A percentile compares a stretch with the other conserved stretches of the same genome.
phyloP scores from a whole-genome alignment of 2,888 invertebrate species.

The Dinocampus coccinellae region DNA sequence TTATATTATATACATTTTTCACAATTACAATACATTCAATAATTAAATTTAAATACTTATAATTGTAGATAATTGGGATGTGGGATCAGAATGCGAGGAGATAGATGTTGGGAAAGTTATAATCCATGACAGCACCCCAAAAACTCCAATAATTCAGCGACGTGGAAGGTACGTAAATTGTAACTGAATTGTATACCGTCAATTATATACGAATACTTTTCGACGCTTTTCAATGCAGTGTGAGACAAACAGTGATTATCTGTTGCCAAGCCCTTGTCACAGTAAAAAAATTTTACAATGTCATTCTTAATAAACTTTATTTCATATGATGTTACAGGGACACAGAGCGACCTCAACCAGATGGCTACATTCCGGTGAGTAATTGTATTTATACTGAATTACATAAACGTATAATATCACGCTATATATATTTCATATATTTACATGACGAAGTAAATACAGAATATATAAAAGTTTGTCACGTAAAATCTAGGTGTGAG shows the following conservation, averaged over 20 bases:
- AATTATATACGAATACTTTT: neutral
- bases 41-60: constrained; percentile 17
- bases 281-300: constrained; percentile 43
- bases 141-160: constrained; percentile 77
- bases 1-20: neutral
- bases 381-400: constrained; percentile 20
- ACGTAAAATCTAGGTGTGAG: too few relatives aligned
- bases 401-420: neutral
- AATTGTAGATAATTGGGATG: constrained; percentile 49
- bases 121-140: constrained; percentile 83
- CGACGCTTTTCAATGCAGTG: neutral
- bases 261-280: neutral
- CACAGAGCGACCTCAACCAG: constrained; percentile 63
- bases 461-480: too few relatives aligned
- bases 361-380: constrained; percentile 69
- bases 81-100: constrained; percentile 74
- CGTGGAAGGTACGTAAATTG: constrained; percentile 58
- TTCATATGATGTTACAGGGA: constrained; percentile 57
- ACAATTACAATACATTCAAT: neutral
- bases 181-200: constrained; percentile 42
- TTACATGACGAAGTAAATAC: neutral
- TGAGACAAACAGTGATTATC: neutral
- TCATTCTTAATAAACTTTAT: constrained; percentile 52
- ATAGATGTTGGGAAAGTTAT: constrained; percentile 84
- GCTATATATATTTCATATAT: neutral